Base-by-base conservation (phyloP, 2,113 vertebrate genomes). In the Eonycteris spelaea region DNA sequence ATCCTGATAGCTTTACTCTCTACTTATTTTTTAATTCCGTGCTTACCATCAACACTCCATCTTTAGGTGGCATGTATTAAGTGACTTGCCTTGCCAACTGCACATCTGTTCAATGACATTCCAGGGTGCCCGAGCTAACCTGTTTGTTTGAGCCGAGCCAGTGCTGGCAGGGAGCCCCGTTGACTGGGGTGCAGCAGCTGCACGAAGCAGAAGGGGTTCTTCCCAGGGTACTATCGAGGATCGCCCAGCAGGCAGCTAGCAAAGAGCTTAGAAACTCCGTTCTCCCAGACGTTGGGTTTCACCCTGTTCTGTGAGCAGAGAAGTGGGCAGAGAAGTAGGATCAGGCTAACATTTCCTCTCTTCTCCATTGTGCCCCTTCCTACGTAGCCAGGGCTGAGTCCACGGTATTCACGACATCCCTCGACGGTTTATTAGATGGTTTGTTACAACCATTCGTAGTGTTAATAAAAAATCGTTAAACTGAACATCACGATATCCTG, bases 151-250 rank as follows among this genome's bases (percentile, higher is more conserved):
- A 89, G 51, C 65, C 35, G 57, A 80, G 16, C n/a, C 35, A 11
- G 67, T 48, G 24, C 77, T 92, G 59, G 40, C 75, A 48, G 26
- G 43, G 33, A 92, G 71, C 80, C 65, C 80, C 59, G 90, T 24
- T 53, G 26, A 22, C 38, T n/a, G 4, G 53, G 45, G 11, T 43
- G 16, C 14, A 75, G 35, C 10, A 19, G 48, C 48, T 51, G 18
- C 33, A 7, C 6, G 33, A 61, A 92, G 57, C n/a, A 63, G 38
- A 70, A 38, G 73, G 77, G 3, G 9, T 9, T 38, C 71, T 55
- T 77, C 19, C 5, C 12, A n/a, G 48, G 4, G 1, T n/a, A 33
- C 74, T 16, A 11, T 3, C 5, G 43, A 75, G 22, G 5, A 26
- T 43, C 84, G 43, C 9, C 57, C 83, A 67, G 83, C 55, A 83